Percentiles rank a stretch among this genome's conserved stretches.
phyloP scores from a whole-genome alignment of 2,888 invertebrate species.

The Stenoptilia bipunctidactyla region DNA sequence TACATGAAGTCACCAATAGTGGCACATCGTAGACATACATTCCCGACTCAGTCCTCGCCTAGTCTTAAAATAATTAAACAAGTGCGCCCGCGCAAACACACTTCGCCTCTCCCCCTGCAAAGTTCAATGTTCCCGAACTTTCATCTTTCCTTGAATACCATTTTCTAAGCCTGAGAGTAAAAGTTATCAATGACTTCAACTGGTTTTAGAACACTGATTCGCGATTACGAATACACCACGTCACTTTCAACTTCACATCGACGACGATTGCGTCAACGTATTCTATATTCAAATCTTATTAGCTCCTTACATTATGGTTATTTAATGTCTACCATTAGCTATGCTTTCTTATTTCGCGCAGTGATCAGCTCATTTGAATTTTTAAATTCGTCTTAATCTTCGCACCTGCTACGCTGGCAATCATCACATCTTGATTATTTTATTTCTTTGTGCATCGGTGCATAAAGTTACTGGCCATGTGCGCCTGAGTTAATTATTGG shows the following conservation, averaged over 20 bases:
- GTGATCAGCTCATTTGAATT: background rate
- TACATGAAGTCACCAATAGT: too few relatives aligned
- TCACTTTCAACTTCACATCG: constrained; percentile 50
- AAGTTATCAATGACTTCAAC: constrained; percentile 34
- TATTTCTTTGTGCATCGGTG: constrained; percentile 15
- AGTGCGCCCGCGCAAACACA: constrained; percentile 41
- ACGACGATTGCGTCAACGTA: constrained; percentile 9
- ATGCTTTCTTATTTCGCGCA: too few relatives aligned
- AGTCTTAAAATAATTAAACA: constrained; percentile 64
- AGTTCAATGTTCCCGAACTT: constrained; percentile 34
- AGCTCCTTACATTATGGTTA: background rate
- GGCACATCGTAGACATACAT: too few relatives aligned
- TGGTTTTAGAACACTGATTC: constrained; percentile 30
- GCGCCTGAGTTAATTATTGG: constrained; percentile 34
- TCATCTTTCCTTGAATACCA: constrained; percentile 22
- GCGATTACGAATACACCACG: constrained; percentile 21
- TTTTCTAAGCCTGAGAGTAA: constrained; percentile 27
- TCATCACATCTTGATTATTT: background rate
- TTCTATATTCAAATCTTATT: constrained; percentile 5
- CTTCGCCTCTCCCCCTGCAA: constrained; percentile 19
- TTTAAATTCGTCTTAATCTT: constrained; percentile 3
- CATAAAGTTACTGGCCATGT: constrained; percentile 31
- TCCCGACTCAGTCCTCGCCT: background rate
- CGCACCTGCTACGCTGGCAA: too few relatives aligned
- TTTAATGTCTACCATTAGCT: too few relatives aligned